phyloP scores from a whole-genome alignment of 2,888 invertebrate species.

The Muschampia plurimacula region DNA sequence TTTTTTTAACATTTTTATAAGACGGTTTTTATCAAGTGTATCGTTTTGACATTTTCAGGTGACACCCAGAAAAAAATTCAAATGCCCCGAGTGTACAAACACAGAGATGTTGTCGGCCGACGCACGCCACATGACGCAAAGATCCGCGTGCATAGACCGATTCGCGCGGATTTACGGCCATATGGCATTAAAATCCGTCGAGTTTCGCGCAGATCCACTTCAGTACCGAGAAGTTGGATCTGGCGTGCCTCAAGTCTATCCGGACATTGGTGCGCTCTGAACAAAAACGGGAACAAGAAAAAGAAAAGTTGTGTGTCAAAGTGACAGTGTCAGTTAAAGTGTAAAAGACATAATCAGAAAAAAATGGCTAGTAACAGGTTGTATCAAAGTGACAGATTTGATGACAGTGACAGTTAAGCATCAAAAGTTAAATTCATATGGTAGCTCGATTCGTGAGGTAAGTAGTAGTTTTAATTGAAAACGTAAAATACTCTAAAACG shows the following conservation, averaged over 20 bases:
- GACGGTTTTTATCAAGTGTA: background rate
- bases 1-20: too few relatives aligned
- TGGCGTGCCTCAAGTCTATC: constrained; percentile 94
- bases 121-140: constrained; percentile 95
- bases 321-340: too few relatives aligned
- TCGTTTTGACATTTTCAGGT: constrained; percentile 85
- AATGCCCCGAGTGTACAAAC: constrained; percentile 97
- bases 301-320: background rate
- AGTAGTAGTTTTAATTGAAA: background rate
- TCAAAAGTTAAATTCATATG: background rate
- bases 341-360: too few relatives aligned
- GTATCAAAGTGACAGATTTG: too few relatives aligned
- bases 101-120: constrained; percentile 98
- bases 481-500: background rate
- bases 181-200: constrained; percentile 95
- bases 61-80: constrained; percentile 97
- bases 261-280: constrained; percentile 90
- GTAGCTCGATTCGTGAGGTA: background rate
- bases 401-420: background rate
- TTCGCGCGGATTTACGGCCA: constrained; percentile 92
- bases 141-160: constrained; percentile 95
- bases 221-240: constrained; percentile 95
- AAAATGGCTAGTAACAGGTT: too few relatives aligned
- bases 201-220: constrained; percentile 98
- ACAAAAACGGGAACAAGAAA: background rate